Base-by-base conservation (phyloP, 1,140 invertebrate species). In the Aplysia californica region DNA sequence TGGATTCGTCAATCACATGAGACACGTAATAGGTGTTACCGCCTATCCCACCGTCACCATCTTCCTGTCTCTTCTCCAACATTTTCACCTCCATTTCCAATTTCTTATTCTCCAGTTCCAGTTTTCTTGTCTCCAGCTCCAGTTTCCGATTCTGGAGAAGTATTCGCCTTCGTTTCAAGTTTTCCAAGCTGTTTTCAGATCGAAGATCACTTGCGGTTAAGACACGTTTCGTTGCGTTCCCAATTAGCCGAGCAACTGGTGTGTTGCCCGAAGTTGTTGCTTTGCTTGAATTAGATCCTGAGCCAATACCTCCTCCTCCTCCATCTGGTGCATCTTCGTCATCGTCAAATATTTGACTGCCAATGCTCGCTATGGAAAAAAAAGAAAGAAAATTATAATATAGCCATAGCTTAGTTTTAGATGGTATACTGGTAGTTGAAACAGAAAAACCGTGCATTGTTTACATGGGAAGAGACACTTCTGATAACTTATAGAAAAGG, bases 1-100 rank as follows among this genome's bases (percentile, higher is more conserved):
- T 74, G 10, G 18, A 20, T 31, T 74, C 71, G 26, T 74, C 71
- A 65, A 64, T 65, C 3, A 74, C 59, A 65, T 74, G 71, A 6
- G 71, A 74, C 58, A 74, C 71, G 38, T 74, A 74, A 44, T 64
- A 64, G 6, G 71, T 74, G 33, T 65, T 74, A 15, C 71, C 71
- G 5, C 15, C 59, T 20, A 44, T 2, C 18, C 38, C 21, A 21
- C 41, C 35, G 1, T 74, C 71, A 23, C 21, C 59, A 1, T 74
- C 71, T 23, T 74, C 71, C n/a, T 41, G 3, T 26, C 59, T 74
- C 21, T 65, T 61, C 38, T 74, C 71, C 38, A 74, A 35, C 36
- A 65, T 10, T 33, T 65, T 61, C 58, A 74, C 21, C 58, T 74
- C 71, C n/a, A 74, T 3, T 56, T 74, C 71, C 29, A 74, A 41